These are phyloP conservation scores for Diachasmimorpha longicaudata DNA, from an alignment of 1,140 invertebrate species.

Conservation along the genomic window DNA sequence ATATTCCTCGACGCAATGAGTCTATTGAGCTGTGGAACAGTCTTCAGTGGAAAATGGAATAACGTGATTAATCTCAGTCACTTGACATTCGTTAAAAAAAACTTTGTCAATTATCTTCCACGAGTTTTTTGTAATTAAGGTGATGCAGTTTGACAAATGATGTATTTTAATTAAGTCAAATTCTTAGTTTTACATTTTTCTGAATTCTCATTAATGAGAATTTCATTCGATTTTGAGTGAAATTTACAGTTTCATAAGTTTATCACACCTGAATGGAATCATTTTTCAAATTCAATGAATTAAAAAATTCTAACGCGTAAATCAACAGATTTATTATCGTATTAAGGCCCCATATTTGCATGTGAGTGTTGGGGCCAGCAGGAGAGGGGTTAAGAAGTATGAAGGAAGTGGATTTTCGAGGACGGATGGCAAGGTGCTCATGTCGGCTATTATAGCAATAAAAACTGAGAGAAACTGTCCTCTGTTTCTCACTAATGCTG, in stretches of 20 bases:
- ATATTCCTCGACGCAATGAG: background rate
- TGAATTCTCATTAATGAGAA: too few relatives aligned
- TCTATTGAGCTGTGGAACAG: too few relatives aligned
- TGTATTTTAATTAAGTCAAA: too few relatives aligned
- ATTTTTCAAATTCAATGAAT: background rate
- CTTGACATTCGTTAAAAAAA: background rate
- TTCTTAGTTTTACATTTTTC: too few relatives aligned
- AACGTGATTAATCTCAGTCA: background rate
- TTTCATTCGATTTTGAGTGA: too few relatives aligned
- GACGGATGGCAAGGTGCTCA: conserved; percentile 20
- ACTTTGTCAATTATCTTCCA: background rate
- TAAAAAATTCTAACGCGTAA: background rate
- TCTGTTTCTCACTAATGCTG: background rate
- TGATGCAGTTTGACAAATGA: background rate
- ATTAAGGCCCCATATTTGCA: background rate
- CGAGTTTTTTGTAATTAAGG: background rate
- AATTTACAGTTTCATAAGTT: too few relatives aligned
- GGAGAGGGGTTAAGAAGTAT: too few relatives aligned
- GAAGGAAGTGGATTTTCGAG: background rate
- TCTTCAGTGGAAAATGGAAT: too few relatives aligned
- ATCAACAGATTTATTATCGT: background rate
- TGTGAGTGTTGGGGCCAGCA: too few relatives aligned
- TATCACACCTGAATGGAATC: too few relatives aligned
- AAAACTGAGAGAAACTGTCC: conserved; percentile 1
- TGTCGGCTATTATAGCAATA: conserved; percentile 20